Conservation (phyloP, 2,113 vertebrate species). For the Sebastes schlegelii region DNA sequence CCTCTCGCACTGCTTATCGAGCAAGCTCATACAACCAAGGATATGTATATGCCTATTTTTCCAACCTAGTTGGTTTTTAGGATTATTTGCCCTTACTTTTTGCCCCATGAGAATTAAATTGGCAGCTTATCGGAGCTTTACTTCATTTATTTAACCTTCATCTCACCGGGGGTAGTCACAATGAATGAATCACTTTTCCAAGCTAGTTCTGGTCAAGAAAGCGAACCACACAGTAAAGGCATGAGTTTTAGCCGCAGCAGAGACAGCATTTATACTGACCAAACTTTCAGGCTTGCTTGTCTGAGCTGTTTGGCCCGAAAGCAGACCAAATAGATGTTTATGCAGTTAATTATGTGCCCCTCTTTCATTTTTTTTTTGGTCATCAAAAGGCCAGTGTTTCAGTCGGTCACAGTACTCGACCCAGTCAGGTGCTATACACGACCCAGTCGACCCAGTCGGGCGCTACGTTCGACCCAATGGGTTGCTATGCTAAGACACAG, state of each 20-base stretch:
- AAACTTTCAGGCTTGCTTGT: neutral
- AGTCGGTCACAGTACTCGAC: no score
- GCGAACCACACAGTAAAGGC: neutral
- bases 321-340: neutral
- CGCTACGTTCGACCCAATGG: no score
- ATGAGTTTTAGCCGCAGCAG: neutral
- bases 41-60: neutral
- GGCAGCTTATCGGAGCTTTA: neutral
- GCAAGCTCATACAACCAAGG: neutral
- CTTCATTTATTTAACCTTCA: neutral
- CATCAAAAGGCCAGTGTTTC: neutral
- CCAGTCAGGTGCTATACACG: no score
- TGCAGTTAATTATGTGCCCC: slow-evolving; percentile 15
- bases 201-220: neutral
- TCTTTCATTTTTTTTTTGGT: neutral
- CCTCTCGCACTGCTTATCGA: slow-evolving; percentile 1
- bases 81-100: neutral
- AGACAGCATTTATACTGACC: neutral
- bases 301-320: neutral
- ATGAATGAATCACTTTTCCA: neutral
- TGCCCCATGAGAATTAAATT: neutral
- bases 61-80: neutral
- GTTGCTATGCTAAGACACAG: no score
- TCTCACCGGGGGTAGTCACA: neutral
- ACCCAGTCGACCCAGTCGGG: no score